Evolutionary conservation across 2,888 invertebrate species (phyloP), one percentile per base, ranked within the genome.

Genomic region (Mimachlamys varia): DNA sequence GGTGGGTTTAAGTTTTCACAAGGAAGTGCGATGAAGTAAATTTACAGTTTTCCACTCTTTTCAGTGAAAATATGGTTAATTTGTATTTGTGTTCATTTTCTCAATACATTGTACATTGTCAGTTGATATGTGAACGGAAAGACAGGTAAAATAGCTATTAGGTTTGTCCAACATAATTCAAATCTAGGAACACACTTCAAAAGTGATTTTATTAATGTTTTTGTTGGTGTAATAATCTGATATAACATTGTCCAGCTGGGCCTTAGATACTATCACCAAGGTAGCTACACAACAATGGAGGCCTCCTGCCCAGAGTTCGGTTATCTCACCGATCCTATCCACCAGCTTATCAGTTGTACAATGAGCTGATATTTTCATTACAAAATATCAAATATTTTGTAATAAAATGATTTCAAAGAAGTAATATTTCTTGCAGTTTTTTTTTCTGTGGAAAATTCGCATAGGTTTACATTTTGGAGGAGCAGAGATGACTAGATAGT

Each of bases 391-490:
- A 76, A 76, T 76, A 33, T 76, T 76, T 76, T 76, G 76, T 76
- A 19, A 76, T 76, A 76, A 76, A 76, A 76, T 76, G 4, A 76
- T 76, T 76, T 76, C 76, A 76, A 76, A 76, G 76, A 76, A 76
- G 33, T 76, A 10, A 76, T 76, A 33, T 76, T 76, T 76, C 76
- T 76, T 76, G 76, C 33, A 0, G 33, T 76, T 7, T 27, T 76
- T 76, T 27, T 76, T 76, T 76, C 4, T 15, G 33, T 33, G 76
- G 33, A 76, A 76, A 76, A 76, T 33, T 4, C 15, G 12, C 76
- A 76, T 76, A 76, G 76, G 33, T 33, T 76, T 76, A 76, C 76
- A 76, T 33, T 53, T n/a, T 10, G 7, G 76, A 76, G 76, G 15
- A 33, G 76, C 13, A 2, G 27, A 76, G 76, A 76, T 76, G 27